Conservation (phyloP, 2,113 vertebrate genomes). For the Lasiurus cinereus region DNA sequence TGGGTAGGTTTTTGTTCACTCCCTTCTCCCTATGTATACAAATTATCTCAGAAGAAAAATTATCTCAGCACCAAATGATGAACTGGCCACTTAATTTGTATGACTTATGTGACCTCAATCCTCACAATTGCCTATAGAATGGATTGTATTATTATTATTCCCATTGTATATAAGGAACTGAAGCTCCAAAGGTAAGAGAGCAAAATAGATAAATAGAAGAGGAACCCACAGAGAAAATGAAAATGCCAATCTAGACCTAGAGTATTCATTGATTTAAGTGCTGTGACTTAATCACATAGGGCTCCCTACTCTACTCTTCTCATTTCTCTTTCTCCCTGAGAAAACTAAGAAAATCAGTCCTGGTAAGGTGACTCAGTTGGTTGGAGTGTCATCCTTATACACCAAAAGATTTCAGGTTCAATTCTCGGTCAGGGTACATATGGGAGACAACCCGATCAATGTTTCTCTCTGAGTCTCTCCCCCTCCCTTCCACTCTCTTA, state of each 20-base stretch:
- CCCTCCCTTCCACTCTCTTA: background rate
- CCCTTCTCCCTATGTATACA: background rate
- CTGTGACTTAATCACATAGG: background rate
- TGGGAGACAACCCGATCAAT: background rate
- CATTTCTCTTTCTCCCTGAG: background rate
- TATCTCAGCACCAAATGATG: background rate
- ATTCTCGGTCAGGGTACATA: background rate
- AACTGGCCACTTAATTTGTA: background rate
- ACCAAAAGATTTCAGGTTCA: background rate
- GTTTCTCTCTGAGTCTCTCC: background rate
- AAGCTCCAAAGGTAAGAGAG: background rate
- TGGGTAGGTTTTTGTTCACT: background rate
- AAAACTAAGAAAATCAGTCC: conserved; percentile 18
- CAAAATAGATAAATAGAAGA: background rate
- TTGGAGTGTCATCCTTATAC: background rate
- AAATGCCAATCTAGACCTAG: background rate
- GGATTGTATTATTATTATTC: background rate
- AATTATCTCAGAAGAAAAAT: background rate
- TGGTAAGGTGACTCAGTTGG: background rate
- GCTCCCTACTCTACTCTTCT: background rate
- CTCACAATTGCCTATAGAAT: conserved; percentile 3
- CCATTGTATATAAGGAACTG: background rate
- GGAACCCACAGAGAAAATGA: background rate
- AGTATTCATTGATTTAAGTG: background rate
- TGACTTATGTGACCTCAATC: background rate